phyloP scores from a whole-genome alignment of 2,888 invertebrate genomes.

The Folsomia candida region DNA sequence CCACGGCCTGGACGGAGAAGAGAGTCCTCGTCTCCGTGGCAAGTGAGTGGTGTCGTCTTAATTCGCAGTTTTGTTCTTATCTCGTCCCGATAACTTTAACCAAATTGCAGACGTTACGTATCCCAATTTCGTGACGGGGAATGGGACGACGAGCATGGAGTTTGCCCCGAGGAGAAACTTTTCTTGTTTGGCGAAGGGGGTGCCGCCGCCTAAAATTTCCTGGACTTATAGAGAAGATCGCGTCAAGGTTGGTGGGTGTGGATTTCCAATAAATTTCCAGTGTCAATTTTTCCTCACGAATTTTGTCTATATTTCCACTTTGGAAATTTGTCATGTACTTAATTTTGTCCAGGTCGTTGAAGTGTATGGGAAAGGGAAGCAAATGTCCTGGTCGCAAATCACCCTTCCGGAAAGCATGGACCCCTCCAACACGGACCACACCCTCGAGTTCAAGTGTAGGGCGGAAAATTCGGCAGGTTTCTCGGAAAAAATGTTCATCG shows the following conservation, averaged over 20 bases:
- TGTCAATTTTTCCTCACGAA: background rate
- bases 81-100: no score
- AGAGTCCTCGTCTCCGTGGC: slow-evolving; percentile 1
- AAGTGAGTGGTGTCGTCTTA: background rate
- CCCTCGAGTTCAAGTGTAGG: slow-evolving; percentile 5
- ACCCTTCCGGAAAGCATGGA: slow-evolving; percentile 11
- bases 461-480: slow-evolving; percentile 16
- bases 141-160: background rate
- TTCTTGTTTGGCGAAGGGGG: slow-evolving; percentile 8
- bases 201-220: slow-evolving; percentile 7
- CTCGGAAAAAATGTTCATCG: slow-evolving; percentile 16
- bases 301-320: no score
- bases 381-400: slow-evolving; percentile 9
- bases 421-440: background rate
- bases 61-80: background rate
- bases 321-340: background rate
- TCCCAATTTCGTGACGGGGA: slow-evolving; percentile 14
- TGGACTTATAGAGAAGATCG: slow-evolving; percentile 11
- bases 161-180: slow-evolving; percentile 6
- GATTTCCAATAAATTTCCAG: no score
- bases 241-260: background rate
- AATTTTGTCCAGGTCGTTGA: background rate
- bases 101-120: background rate
- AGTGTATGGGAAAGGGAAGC: background rate
- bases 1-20: slow-evolving; percentile 2